These are phyloP conservation scores for Aleiodes leptofemur DNA, from an alignment of 2,888 invertebrate genomes.

Conservation along the genomic window DNA sequence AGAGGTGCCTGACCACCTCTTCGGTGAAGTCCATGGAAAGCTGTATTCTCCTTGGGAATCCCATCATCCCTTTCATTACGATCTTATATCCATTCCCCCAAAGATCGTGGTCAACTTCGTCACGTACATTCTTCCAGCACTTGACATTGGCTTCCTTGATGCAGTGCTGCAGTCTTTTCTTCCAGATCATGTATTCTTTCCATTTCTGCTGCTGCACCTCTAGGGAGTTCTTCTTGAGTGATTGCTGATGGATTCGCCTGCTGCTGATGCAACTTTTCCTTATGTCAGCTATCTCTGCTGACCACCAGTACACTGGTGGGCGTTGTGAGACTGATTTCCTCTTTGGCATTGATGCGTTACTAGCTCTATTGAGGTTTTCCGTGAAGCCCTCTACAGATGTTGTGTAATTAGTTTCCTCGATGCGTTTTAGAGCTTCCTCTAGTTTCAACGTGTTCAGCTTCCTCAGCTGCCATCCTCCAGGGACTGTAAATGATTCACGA, in stretches of 20 bases:
- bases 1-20: constrained; percentile 18
- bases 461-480: no score
- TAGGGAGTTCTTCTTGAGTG: not conserved
- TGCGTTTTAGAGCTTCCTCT: no score
- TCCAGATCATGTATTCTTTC: no score
- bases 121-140: not conserved
- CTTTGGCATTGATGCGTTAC: no score
- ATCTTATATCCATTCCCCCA: constrained; percentile 36
- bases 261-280: not conserved
- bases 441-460: no score
- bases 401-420: no score
- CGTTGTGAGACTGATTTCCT: not conserved
- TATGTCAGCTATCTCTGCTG: constrained; percentile 28
- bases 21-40: constrained; percentile 5
- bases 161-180: no score
- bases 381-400: no score
- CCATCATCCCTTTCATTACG: not conserved
- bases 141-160: not conserved
- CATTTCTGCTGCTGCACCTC: no score
- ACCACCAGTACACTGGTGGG: constrained; percentile 38
- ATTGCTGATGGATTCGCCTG: not conserved
- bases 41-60: not conserved
- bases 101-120: constrained; percentile 28
- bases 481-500: no score
- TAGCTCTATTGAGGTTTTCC: no score